A percentile compares a stretch with the other conserved stretches of the same genome.
phyloP scores from a whole-genome alignment of 1,140 invertebrate species.

The Druon quercuslanigerum region DNA sequence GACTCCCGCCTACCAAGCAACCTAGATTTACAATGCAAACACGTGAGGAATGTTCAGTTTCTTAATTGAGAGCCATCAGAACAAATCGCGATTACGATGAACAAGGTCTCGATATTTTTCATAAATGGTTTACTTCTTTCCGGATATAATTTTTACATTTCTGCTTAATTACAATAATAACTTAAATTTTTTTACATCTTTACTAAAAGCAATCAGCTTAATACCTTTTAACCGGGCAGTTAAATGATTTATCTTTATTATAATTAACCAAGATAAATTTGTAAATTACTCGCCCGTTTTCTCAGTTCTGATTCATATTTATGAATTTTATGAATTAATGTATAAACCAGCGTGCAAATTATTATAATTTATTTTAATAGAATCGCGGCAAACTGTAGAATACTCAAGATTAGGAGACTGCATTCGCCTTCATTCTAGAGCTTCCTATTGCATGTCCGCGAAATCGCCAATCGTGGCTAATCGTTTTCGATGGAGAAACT shows the following conservation, averaged over 20 bases:
- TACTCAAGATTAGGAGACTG: background rate
- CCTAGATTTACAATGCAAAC: constrained; percentile 42
- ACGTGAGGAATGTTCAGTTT: background rate
- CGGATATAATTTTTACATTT: no score
- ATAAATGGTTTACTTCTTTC: background rate
- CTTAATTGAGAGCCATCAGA: background rate
- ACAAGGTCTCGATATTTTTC: background rate
- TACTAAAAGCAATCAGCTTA: background rate
- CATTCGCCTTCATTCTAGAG: constrained; percentile 18
- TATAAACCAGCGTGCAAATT: background rate
- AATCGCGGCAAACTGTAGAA: background rate
- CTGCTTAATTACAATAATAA: no score
- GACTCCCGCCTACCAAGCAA: constrained; percentile 67
- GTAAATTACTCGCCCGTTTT: background rate
- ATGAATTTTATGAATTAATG: background rate
- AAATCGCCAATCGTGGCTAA: constrained; percentile 15
- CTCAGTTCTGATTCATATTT: background rate
- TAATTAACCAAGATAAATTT: background rate
- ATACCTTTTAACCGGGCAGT: background rate
- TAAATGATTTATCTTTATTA: background rate
- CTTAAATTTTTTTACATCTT: background rate
- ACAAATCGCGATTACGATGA: constrained; percentile 22
- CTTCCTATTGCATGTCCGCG: constrained; percentile 21
- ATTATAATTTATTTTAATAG: constrained; percentile 8
- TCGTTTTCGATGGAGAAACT: constrained; percentile 44